A percentile compares a stretch with the other conserved stretches of the same genome.
phyloP scores from a whole-genome alignment of 2,888 invertebrate genomes.

The Rugalucina vietnamica region DNA sequence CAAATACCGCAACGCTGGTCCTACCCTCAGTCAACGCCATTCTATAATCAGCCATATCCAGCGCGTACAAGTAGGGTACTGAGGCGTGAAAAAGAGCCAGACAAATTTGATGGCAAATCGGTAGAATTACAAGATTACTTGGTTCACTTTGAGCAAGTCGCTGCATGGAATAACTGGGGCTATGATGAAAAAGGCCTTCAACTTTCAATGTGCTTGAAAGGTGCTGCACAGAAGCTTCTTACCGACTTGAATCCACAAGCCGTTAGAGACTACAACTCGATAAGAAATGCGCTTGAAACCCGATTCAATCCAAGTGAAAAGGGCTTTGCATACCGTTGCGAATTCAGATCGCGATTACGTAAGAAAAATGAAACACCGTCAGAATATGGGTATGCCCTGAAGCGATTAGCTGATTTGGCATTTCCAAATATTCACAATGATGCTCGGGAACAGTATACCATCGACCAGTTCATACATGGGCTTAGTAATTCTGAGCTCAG shows the following conservation, averaged over 20 bases:
- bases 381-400: slow-evolving; percentile 21
- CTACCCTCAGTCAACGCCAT: background rate
- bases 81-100: slow-evolving; percentile 4
- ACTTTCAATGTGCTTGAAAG: slow-evolving; percentile 2
- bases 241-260: background rate
- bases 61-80: background rate
- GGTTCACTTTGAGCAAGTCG: slow-evolving; percentile 10
- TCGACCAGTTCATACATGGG: slow-evolving; percentile 6
- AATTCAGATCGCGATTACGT: slow-evolving; percentile 7
- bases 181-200: slow-evolving; percentile 15
- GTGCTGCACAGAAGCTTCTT: slow-evolving; percentile 19
- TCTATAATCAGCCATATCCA: too few species aligned
- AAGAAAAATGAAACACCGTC: background rate
- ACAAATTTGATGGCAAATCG: slow-evolving; percentile 16
- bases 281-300: background rate
- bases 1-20: too few species aligned
- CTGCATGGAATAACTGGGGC: slow-evolving; percentile 14
- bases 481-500: background rate
- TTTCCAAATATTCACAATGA: background rate
- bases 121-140: slow-evolving; percentile 15
- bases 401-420: background rate
- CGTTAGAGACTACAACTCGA: background rate
- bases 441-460: background rate
- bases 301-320: slow-evolving; percentile 16
- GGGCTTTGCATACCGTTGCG: slow-evolving; percentile 8